Evolutionary conservation across 2,888 invertebrate genomes (phyloP), one percentile per base, ranked within the genome.

Genomic region (Empis stercorea): DNA sequence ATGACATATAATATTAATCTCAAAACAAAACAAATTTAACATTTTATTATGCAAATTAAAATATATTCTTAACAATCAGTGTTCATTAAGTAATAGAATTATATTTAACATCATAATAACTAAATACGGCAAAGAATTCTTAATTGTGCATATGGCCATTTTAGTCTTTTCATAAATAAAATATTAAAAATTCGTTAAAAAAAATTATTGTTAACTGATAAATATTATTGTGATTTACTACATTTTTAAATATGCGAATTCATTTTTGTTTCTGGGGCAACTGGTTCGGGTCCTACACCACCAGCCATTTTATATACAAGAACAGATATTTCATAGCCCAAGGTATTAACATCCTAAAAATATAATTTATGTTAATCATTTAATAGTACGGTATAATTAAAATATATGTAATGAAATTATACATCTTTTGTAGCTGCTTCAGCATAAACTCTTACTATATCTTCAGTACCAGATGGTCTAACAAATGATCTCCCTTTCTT

Each of bases 381-480:
- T 14, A 3, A 6, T 40, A 27, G 9, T 13, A 34, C n/a, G n/a
- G n/a, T n/a, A n/a, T n/a, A n/a, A n/a, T n/a, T 27, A 38, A 30
- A 17, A 46, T 20, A 45, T n/a, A 37, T 20, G 10, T 32, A 46
- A 15, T 30, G n/a, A 30, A 42, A 39, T 39, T 41, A 44, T 53
- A 81, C 80, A 60, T 75, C 71, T 59, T 78, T 75, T 5, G 85
- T 84, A 20, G 82, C 79, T 3, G 93, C 92, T 70, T 99, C 99
- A 0, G 95, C 93, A 68, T 97, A 99, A 0, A 99, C 86, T 51
- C 99, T 74, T 2, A 99, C 87, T 11, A 96, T 76, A 66, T 99
- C 94, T 71, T 99, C 99, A 0, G 99, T 99, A 10, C 99, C 99
- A 0, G 97, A 97, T 0, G 99, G 85, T 42, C 96, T 76, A 0